Evolutionary conservation across 2,797 vertebrate species (phyloP).

Genomic region (Loris lydekkerianus): DNA sequence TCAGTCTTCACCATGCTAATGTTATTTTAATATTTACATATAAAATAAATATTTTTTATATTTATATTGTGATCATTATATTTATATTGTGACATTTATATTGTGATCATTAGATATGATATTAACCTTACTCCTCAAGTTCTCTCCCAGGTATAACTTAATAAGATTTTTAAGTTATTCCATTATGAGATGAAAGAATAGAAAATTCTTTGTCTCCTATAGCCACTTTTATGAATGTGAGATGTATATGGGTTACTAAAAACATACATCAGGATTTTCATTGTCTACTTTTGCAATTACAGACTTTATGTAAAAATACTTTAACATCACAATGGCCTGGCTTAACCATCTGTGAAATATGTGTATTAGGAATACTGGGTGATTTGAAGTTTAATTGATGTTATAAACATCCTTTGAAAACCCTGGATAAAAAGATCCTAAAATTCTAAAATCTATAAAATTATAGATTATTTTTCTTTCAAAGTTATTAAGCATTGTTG

Average conservation of each 20-base stretch:
- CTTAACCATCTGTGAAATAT: constrained; percentile 48
- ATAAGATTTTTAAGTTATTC: neutral
- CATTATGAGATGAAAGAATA: neutral
- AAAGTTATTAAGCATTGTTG: neutral
- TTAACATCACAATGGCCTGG: neutral
- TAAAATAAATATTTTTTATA: neutral
- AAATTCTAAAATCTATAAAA: neutral
- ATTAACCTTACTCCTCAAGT: neutral
- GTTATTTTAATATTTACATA: neutral
- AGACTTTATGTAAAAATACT: neutral
- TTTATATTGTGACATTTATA: neutral
- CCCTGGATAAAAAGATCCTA: neutral
- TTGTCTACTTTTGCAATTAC: neutral
- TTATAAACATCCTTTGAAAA: neutral
- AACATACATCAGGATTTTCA: neutral
- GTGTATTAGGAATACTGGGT: constrained; percentile 6
- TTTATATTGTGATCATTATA: neutral
- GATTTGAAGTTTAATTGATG: constrained; percentile 5
- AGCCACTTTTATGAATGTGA: neutral
- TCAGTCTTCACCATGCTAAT: neutral
- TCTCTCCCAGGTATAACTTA: neutral
- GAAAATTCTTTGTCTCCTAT: neutral
- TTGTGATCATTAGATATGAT: neutral
- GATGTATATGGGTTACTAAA: neutral
- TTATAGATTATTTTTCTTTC: constrained; percentile 17